Evolutionary conservation across 2,113 vertebrate genomes (phyloP), one percentile per base, ranked within the genome.

Genomic region (Muntiacus reevesi): DNA sequence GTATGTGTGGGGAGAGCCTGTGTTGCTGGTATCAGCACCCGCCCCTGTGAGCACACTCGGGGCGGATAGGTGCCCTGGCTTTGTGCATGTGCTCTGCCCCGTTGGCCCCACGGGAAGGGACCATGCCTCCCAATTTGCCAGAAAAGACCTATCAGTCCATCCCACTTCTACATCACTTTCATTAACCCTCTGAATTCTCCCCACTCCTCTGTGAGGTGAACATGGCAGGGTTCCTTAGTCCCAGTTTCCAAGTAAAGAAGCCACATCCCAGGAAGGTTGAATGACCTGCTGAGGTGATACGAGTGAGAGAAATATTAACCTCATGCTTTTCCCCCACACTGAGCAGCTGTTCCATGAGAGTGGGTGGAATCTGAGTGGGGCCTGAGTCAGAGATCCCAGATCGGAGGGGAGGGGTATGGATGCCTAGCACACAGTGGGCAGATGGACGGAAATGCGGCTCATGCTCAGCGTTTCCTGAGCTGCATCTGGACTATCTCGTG

Each of bases 301-400:
- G 21, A 28, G 6, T 33, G 7, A 60, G 60, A 76, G 62, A 64
- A 71, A 52, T 2, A 30, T 5, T 36, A 36, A 4, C 25, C 67
- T 84, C 40, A 0, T 0, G 2, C 52, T 13, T 12, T 60, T 8
- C 47, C 64, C 23, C 36, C 4, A 11, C 2, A 6, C 21, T 5
- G 6, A 64, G 47, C 43, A 67, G 84, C 93, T 78, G 60, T 36
- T 86, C 84, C 2, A 2, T 5, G 36, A 71, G 62, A n/a, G 25
- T 16, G 6, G 19, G 5, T 43, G 64, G 47, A 25, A 21, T 74
- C 86, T 28, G 5, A 3, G 59, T 43, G 40, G 55, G 50, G 3
- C 28, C 82, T 76, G 83, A 89, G 78, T 96, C 89, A 95, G 89
- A 96, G 87, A 52, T 55, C 87, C 78, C 87, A 47, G 13, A 21